These are phyloP conservation scores for Aphelocoma californica DNA, from an alignment of 2,797 vertebrate species.

Conservation along the genomic window DNA sequence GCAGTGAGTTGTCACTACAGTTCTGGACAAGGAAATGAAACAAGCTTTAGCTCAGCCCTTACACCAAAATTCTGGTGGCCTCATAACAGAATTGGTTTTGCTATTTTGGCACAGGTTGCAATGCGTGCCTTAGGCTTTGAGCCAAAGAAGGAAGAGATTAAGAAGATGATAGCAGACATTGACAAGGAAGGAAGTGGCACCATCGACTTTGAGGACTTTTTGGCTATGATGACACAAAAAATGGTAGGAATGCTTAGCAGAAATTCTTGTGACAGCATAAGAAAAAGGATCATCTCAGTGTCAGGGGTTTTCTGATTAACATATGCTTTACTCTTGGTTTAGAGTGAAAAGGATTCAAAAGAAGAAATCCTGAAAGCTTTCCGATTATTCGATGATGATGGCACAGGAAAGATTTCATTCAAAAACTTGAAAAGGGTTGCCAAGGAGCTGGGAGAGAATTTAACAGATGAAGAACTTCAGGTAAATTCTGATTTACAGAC, in stretches of 20 bases:
- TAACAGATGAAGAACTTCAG: constrained; percentile 93
- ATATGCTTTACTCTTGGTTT: not conserved
- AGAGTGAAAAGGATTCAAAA: constrained; percentile 92
- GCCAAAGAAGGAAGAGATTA: constrained; percentile 95
- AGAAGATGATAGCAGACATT: constrained; percentile 88
- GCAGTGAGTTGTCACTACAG: not conserved
- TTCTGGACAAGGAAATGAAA: not conserved
- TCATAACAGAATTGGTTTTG: not conserved
- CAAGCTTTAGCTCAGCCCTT: not conserved
- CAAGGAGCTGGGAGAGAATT: constrained; percentile 91
- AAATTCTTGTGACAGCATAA: not conserved
- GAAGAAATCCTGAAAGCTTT: constrained; percentile 97
- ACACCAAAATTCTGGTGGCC: not conserved
- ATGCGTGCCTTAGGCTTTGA: constrained; percentile 95
- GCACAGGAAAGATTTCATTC: constrained; percentile 91
- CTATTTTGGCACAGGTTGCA: constrained; percentile 80
- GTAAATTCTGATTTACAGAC: constrained; percentile 65
- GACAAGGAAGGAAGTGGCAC: constrained; percentile 86
- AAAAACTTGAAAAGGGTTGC: constrained; percentile 92
- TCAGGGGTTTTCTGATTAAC: not conserved
- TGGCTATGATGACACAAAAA: constrained; percentile 91
- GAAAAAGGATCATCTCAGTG: not conserved
- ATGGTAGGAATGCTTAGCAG: constrained; percentile 79
- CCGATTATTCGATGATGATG: constrained; percentile 91
- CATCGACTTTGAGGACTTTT: constrained; percentile 88